Percentiles rank a stretch among this genome's conserved stretches.
phyloP scores from a whole-genome alignment of 2,888 invertebrate species.

The Heliconius hortense region DNA sequence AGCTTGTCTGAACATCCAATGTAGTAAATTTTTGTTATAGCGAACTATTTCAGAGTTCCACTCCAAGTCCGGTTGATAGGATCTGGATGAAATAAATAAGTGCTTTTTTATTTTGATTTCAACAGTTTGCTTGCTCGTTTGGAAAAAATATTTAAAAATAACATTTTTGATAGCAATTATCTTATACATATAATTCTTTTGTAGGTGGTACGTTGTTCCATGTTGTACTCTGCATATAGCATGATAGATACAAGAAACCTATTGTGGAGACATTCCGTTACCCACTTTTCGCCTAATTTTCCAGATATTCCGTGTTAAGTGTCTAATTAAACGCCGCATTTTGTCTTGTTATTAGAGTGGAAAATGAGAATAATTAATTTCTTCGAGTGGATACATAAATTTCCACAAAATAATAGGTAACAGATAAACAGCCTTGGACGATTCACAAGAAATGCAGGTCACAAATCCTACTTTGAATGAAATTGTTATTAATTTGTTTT shows the following conservation, averaged over 20 bases:
- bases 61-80: constrained; percentile 67
- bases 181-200: too few relatives aligned
- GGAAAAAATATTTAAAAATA: too few relatives aligned
- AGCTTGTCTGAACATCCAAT: constrained; percentile 75
- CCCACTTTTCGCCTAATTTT: neutral
- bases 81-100: constrained; percentile 48
- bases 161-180: too few relatives aligned
- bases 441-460: neutral
- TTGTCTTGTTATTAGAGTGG: neutral
- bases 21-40: constrained; percentile 55
- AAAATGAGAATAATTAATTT: neutral
- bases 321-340: neutral
- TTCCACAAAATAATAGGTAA: neutral
- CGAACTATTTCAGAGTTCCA: constrained; percentile 64
- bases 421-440: neutral
- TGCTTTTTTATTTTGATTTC: too few relatives aligned
- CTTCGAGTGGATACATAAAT: too few relatives aligned
- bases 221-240: neutral
- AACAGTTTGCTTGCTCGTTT: too few relatives aligned
- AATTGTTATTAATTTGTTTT: neutral
- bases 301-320: neutral
- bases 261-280: neutral
- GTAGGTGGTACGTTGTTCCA: neutral
- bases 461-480: neutral
- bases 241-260: neutral